phyloP scores from a whole-genome alignment of 2,113 vertebrate species.

The Ahaetulla prasina region DNA sequence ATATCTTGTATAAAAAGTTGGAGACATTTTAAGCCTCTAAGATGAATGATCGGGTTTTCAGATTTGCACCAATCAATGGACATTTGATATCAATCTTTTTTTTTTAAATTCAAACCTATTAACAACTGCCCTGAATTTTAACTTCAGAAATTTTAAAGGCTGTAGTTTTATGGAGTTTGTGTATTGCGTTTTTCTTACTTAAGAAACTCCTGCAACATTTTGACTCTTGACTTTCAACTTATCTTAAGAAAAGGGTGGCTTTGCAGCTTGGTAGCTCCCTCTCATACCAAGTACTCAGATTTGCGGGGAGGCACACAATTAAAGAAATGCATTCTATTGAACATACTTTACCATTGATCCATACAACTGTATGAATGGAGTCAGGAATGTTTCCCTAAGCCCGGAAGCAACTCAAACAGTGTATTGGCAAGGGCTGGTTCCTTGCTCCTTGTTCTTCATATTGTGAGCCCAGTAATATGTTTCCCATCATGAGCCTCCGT shows the following conservation, averaged over 20 bases:
- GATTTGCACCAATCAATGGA: conserved; percentile 94
- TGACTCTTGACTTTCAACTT: background rate
- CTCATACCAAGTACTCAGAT: background rate
- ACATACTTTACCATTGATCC: background rate
- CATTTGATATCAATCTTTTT: conserved; percentile 87
- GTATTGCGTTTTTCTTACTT: background rate
- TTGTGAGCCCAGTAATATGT: no score
- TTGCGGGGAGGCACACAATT: background rate
- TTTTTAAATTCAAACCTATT: background rate
- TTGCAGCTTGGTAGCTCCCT: background rate
- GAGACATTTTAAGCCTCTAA: conserved; percentile 83
- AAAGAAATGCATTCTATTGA: background rate
- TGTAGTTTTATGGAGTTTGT: background rate
- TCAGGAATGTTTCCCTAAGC: background rate
- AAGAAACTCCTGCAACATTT: background rate
- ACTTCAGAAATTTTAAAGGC: background rate
- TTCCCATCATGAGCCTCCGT: no score
- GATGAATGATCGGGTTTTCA: conserved; percentile 79
- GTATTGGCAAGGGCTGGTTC: background rate
- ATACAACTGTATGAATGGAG: background rate
- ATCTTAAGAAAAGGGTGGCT: no score
- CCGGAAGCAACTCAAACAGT: background rate
- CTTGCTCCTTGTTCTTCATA: background rate
- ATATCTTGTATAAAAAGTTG: conserved; percentile 73
- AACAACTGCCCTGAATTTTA: background rate